A percentile compares a stretch with the other conserved stretches of the same genome.
These are phyloP conservation scores for Diploscapter pachys DNA, from an alignment of 1,140 invertebrate species.

Conservation along the genomic window DNA sequence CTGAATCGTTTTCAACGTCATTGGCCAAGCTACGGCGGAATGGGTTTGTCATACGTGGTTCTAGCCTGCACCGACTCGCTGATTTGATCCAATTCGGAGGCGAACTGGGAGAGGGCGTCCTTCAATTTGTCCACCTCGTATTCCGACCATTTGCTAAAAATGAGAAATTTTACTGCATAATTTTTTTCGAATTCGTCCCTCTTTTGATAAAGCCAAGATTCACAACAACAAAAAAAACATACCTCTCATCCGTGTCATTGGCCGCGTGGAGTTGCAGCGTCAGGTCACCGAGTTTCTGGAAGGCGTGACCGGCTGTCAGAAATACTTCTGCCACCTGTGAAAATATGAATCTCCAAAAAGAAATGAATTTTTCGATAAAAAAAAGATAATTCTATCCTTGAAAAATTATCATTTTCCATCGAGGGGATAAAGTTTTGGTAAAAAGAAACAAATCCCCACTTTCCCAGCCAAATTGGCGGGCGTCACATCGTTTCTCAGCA, in stretches of 20 bases:
- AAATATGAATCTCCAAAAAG: not conserved
- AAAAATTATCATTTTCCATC: too few species aligned
- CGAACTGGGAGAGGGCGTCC: slow-evolving; percentile 46
- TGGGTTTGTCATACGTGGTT: slow-evolving; percentile 37
- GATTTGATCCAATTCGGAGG: slow-evolving; percentile 46
- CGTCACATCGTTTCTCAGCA: slow-evolving; percentile 8
- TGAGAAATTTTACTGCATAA: not conserved
- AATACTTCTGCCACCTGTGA: slow-evolving; percentile 48
- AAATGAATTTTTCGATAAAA: too few species aligned
- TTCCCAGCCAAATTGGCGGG: slow-evolving; percentile 18
- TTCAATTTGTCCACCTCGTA: slow-evolving; percentile 44
- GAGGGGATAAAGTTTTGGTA: too few species aligned
- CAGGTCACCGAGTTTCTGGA: slow-evolving; percentile 48
- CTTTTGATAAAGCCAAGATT: too few species aligned
- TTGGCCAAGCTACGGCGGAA: too few species aligned
- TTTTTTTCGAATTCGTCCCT: too few species aligned
- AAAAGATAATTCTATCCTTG: too few species aligned
- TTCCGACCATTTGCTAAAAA: slow-evolving; percentile 43
- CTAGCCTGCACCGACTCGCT: slow-evolving; percentile 36
- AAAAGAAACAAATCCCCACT: too few species aligned
- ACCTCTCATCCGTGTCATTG: slow-evolving; percentile 17
- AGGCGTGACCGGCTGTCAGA: slow-evolving; percentile 49
- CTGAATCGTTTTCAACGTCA: slow-evolving; percentile 19
- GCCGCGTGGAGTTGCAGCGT: slow-evolving; percentile 42
- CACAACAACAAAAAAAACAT: not conserved